Evolutionary conservation across 2,113 vertebrate species (phyloP), one percentile per base, ranked within the genome.

Genomic region (Alligator mississippiensis): DNA sequence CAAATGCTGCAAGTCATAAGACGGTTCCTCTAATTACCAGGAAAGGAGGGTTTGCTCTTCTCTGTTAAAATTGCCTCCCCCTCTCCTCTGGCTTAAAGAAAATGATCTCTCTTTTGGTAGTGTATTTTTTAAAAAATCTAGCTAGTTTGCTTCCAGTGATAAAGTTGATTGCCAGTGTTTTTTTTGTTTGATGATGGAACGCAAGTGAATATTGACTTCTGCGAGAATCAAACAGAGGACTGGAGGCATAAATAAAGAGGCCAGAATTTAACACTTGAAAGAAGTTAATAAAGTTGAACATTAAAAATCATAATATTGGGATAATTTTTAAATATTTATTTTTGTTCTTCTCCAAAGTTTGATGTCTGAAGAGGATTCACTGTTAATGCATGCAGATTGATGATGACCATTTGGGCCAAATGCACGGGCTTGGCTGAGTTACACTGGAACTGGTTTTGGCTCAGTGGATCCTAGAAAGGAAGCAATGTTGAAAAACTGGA

Each of bases 261-360:
- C 88, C 95, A 90, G 93, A 94, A 96, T 97, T 96, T 97, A 98
- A 96, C 95, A 95, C 88, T 97, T 97, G 94, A 97, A 98, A 97
- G 90, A 95, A 96, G 87, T 93, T 97, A 97, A 98, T 98, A 97
- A 97, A 97, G 93, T 96, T 92, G 95, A 97, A 97, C 94, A 98
- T 98, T 98, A 98, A 97, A 97, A 97, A 98, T 98, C 98, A 97
- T 97, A 98, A 98, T 98, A 98, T 98, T 98, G 97, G 94, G 95
- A 98, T 96, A 97, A 96, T 97, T 97, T 96, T 90, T 96, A 96
- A 97, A 96, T 98, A 97, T 98, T 97, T 98, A 95, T 97, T 96
- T 96, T 97, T 97, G 82, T 88, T 90, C 84, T 27, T 79, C 59
- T 87, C 93, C 79, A 79, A 84, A 93, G 84, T 94, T 96, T 91